phyloP scores from a whole-genome alignment of 2,113 vertebrate species.

The Plecturocebus donacophilus region DNA sequence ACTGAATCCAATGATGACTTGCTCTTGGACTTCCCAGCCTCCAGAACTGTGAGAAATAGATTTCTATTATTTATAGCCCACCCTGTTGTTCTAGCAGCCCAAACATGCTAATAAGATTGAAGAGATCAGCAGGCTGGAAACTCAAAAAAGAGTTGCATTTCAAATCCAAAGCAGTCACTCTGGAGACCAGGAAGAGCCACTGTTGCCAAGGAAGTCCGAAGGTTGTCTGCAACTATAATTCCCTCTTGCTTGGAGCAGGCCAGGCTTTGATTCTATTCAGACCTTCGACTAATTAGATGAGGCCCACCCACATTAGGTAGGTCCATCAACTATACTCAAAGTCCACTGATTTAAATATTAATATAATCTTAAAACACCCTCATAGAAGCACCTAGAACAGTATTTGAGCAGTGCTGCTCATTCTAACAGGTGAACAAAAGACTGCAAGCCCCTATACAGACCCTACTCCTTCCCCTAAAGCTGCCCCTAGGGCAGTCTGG shows the following conservation, averaged over 20 bases:
- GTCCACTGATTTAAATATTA: background rate
- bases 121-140: background rate
- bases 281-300: background rate
- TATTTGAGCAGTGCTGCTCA: background rate
- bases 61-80: background rate
- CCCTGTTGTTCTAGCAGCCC: background rate
- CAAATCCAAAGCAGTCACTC: background rate
- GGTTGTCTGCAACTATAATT: too few relatives aligned
- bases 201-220: background rate
- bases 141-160: background rate
- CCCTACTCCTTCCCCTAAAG: fast-evolving
- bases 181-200: background rate
- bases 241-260: background rate
- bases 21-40: background rate
- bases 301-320: background rate
- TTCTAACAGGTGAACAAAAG: background rate
- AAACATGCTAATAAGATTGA: background rate
- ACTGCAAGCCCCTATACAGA: background rate
- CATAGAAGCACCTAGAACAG: background rate
- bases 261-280: background rate
- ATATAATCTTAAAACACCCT: background rate
- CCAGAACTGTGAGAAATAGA: background rate
- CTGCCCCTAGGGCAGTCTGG: too few relatives aligned
- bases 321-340: background rate
- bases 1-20: background rate